Evolutionary conservation across 2,888 invertebrate genomes (phyloP).

Genomic region (Lagria hirta): DNA sequence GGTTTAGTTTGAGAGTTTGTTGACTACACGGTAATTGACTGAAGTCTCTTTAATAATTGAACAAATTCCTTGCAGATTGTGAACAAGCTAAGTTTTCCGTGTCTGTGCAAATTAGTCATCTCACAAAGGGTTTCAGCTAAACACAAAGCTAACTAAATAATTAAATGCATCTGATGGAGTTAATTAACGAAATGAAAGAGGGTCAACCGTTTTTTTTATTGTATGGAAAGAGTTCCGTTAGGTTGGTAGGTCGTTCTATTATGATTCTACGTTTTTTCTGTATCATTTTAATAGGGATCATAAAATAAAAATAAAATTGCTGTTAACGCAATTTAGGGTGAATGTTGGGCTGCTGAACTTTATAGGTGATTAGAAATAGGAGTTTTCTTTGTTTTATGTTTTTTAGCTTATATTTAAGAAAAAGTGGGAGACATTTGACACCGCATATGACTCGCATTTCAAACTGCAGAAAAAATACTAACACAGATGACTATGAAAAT

Average conservation of each 20-base stretch:
- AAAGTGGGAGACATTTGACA: too few species aligned
- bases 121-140: conserved; percentile 15
- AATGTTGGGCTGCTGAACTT: conserved; percentile 10
- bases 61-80: conserved; percentile 15
- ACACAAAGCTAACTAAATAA: conserved; percentile 15
- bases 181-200: conserved; percentile 9
- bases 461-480: too few species aligned
- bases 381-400: too few species aligned
- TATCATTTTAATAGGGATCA: conserved; percentile 17
- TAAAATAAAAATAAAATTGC: conserved; percentile 22
- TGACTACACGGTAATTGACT: conserved; percentile 12
- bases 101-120: conserved; percentile 13
- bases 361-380: conserved; percentile 16
- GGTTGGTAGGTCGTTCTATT: conserved; percentile 1
- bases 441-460: too few species aligned
- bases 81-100: conserved; percentile 14
- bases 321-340: conserved; percentile 12
- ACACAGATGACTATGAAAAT: conserved; percentile 9
- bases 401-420: too few species aligned
- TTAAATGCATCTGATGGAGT: conserved; percentile 10
- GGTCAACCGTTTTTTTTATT: too few species aligned
- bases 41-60: conserved; percentile 16
- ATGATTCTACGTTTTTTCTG: conserved; percentile 13
- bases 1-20: conserved; percentile 12
- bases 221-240: conserved; percentile 1